Evolutionary conservation across 2,113 vertebrate genomes (phyloP).

Genomic region (Litocranius walleri): DNA sequence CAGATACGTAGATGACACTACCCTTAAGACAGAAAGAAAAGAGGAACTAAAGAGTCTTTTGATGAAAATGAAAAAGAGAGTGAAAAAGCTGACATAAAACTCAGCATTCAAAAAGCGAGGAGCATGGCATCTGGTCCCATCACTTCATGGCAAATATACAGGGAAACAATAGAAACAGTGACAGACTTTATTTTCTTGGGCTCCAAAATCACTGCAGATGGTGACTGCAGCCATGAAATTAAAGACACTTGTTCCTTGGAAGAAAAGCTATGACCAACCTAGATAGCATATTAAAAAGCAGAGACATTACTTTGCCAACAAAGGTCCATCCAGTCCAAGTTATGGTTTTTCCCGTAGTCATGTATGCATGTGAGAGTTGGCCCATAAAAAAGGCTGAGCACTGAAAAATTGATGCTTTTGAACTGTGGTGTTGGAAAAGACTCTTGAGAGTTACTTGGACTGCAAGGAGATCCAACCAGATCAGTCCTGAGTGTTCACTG

Average conservation of each 20-base stretch:
- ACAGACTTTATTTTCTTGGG: background rate
- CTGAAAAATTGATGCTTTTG: background rate
- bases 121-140: background rate
- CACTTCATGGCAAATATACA: background rate
- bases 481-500: background rate
- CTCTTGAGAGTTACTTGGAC: background rate
- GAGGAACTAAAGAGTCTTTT: background rate
- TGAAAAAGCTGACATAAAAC: background rate
- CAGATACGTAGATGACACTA: background rate
- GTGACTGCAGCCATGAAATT: background rate
- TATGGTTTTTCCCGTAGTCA: background rate
- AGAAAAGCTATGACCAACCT: background rate
- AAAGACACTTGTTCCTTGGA: background rate
- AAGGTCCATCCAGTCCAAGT: background rate
- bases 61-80: background rate
- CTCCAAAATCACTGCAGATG: background rate
- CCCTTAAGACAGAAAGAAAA: background rate
- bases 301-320: background rate
- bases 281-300: background rate
- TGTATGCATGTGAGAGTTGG: background rate
- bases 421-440: background rate
- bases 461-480: background rate
- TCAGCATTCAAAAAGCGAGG: background rate
- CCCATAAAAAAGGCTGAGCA: background rate
- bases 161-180: background rate